Conservation (phyloP, 2,113 vertebrate species). For the Tyrannus savana region DNA sequence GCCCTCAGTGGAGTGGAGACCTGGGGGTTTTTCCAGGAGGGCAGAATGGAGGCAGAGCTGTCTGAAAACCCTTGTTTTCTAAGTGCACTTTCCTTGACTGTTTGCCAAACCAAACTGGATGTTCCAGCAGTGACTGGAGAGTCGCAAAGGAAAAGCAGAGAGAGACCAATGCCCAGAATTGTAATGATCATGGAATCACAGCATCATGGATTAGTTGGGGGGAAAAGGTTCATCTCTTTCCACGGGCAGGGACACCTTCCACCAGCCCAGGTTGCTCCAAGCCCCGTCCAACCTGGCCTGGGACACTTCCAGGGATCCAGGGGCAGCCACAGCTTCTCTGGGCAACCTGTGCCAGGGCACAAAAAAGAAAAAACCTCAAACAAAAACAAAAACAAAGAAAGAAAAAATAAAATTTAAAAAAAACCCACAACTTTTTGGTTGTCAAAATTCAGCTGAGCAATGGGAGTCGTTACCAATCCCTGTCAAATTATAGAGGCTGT, state of each 20-base stretch:
- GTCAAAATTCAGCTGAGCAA: too few relatives aligned
- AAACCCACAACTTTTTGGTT: too few relatives aligned
- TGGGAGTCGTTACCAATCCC: neutral
- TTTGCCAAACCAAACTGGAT: neutral
- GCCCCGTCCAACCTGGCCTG: accelerated
- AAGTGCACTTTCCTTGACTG: neutral
- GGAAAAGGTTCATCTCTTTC: too few relatives aligned
- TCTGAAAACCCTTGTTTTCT: neutral
- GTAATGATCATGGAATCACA: neutral
- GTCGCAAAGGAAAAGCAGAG: neutral
- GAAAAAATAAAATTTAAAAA: too few relatives aligned
- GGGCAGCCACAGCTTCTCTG: neutral
- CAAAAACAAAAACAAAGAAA: too few relatives aligned
- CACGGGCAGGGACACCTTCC: neutral
- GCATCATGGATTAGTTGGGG: neutral
- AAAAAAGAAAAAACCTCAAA: too few relatives aligned
- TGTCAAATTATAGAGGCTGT: neutral
- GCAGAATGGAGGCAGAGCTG: neutral
- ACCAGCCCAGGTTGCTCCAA: accelerated
- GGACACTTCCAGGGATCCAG: neutral
- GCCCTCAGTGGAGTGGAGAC: neutral
- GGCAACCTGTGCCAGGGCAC: neutral
- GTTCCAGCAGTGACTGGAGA: neutral
- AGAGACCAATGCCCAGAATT: neutral
- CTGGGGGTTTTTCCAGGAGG: neutral